Percentiles rank a stretch among this genome's conserved stretches.
Conservation (phyloP, 2,888 invertebrate genomes). For the Celastrina argiolus region DNA sequence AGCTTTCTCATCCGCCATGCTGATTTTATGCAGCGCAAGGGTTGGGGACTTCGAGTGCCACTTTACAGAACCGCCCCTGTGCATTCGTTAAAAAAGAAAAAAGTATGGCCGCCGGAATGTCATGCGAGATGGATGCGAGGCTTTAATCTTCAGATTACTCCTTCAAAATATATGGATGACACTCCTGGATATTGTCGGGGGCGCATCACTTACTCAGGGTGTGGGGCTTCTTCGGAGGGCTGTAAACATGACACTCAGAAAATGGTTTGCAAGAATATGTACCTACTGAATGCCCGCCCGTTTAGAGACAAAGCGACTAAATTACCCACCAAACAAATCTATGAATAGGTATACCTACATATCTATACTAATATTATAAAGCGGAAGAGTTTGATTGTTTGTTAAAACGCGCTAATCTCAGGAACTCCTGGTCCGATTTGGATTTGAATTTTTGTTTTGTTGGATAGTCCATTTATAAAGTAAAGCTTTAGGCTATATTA, state of each 20-base stretch:
- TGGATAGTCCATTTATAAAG: too few species aligned
- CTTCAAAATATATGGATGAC: constrained; percentile 37
- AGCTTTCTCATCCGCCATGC: constrained; percentile 65
- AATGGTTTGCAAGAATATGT: not conserved
- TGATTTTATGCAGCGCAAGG: constrained; percentile 64
- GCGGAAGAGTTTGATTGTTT: too few species aligned
- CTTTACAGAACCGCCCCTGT: constrained; percentile 68
- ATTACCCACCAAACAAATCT: too few species aligned
- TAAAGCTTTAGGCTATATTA: too few species aligned
- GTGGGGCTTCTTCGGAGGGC: constrained; percentile 1
- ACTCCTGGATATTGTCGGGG: constrained; percentile 33
- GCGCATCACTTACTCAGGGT: constrained; percentile 14
- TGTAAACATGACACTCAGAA: constrained; percentile 11
- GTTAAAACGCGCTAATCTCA: too few species aligned
- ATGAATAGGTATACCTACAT: too few species aligned
- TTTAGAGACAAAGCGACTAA: not conserved
- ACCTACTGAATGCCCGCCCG: constrained; percentile 7
- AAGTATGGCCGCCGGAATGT: constrained; percentile 53
- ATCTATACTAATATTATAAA: too few species aligned
- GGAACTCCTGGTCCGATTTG: too few species aligned
- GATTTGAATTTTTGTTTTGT: too few species aligned
- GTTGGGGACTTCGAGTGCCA: constrained; percentile 69
- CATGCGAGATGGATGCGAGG: constrained; percentile 39
- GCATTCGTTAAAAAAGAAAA: constrained; percentile 51
- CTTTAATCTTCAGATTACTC: constrained; percentile 67